Base-by-base conservation (phyloP, 2,888 invertebrate species). In the Spodoptera exigua region DNA sequence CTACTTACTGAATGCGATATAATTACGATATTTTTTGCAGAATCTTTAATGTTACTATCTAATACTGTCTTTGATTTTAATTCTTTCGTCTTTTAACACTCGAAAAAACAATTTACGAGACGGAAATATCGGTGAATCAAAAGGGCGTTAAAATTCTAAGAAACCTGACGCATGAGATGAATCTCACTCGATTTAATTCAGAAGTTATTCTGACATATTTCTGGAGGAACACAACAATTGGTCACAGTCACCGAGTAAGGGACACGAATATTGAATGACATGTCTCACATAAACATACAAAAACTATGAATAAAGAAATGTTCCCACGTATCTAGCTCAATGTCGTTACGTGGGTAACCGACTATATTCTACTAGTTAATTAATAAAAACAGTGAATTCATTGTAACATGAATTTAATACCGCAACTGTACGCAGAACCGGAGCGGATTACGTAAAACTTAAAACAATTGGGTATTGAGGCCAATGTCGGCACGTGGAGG, bases 311-410 rank as follows among this genome's bases (percentile, higher is more conserved):
- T 34, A 62, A 47, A 45, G 10, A 46, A 36, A 61, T 51, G 66
- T 75, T 80, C 79, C 67, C 80, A 79, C 79, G 72, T 48, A 76
- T 65, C 61, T 74, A 64, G 76, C 67, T 78, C 78, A 80, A 70
- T 80, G 80, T 66, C 72, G 35, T 73, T 72, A 55, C 68, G 61
- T 64, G 63, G 62, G 62, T 62, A 76, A 61, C 53, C 58, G 54
- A 53, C 48, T 63, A 48, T 55, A 48, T 63, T 64, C 61, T 47
- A 48, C 39, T 64, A 61, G 78, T 78, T 70, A 78, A 59, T 44
- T 61, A 43, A 56, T 36, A 62, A 62, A 59, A 60, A 48, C 2
- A 40, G 66, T 16, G 3, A 46, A 47, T 21, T 40, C 72, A 68
- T 60, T 47, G 41, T 66, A 43, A 27, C 40, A 41, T 44, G 16